Percentiles rank a stretch among this genome's conserved stretches.
Evolutionary conservation across 2,888 invertebrate species (phyloP).

Genomic region (Oxycera nigricornis): DNA sequence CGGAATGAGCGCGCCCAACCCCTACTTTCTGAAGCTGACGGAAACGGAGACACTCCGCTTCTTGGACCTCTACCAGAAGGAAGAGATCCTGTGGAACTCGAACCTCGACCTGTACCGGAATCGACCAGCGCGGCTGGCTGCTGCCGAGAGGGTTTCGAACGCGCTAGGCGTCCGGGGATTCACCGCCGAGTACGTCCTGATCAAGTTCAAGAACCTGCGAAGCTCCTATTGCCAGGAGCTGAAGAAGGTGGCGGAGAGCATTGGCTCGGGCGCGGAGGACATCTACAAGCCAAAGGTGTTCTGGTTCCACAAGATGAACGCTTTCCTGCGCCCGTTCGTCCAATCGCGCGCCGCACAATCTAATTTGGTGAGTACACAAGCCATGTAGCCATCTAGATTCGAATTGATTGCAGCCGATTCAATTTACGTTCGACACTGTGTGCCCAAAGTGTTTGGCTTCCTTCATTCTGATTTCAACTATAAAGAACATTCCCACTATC

Average conservation of each 20-base stretch:
- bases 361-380: slow-evolving; percentile 27
- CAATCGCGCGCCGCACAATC: slow-evolving; percentile 32
- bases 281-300: slow-evolving; percentile 27
- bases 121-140: slow-evolving; percentile 8
- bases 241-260: slow-evolving; percentile 31
- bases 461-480: too few relatives aligned
- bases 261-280: slow-evolving; percentile 9
- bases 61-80: slow-evolving; percentile 21
- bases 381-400: not conserved
- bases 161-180: slow-evolving; percentile 21
- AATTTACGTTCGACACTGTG: not conserved
- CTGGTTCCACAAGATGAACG: slow-evolving; percentile 32
- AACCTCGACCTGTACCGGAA: slow-evolving; percentile 21
- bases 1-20: slow-evolving; percentile 23
- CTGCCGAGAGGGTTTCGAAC: slow-evolving; percentile 12
- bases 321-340: slow-evolving; percentile 24
- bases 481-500: too few relatives aligned
- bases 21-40: slow-evolving; percentile 29
- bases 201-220: slow-evolving; percentile 30
- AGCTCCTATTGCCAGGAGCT: slow-evolving; percentile 32
- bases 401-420: not conserved
- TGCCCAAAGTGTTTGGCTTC: not conserved
- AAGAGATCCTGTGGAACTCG: slow-evolving; percentile 34
- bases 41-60: slow-evolving; percentile 31
- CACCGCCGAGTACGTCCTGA: slow-evolving; percentile 22